Conservation (phyloP, 2,888 invertebrate species). For the Meiosimyza platycephala region DNA sequence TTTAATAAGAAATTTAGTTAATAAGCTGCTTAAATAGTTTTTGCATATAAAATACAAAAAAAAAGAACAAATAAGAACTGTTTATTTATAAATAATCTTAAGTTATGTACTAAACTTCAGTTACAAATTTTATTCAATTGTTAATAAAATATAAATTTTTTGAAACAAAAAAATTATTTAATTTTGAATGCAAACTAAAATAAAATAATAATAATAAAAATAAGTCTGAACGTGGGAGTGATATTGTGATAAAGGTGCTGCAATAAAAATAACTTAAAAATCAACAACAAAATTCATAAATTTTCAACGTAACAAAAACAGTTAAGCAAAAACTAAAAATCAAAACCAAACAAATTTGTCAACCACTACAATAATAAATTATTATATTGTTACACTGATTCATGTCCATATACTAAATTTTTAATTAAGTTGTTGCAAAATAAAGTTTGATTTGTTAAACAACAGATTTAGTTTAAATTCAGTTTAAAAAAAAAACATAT, state of each 20-base stretch:
- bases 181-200: slow-evolving; percentile 40
- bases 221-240: slow-evolving; percentile 67
- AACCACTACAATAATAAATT: too few relatives aligned
- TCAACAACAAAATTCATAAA: slow-evolving; percentile 21
- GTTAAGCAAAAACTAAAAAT: slow-evolving; percentile 42
- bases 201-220: slow-evolving; percentile 34
- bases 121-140: not conserved
- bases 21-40: slow-evolving; percentile 23
- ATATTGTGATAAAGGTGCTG: slow-evolving; percentile 67
- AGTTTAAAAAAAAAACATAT: too few relatives aligned
- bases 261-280: slow-evolving; percentile 50
- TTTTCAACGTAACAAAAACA: slow-evolving; percentile 29
- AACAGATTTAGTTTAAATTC: too few relatives aligned
- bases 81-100: slow-evolving; percentile 12
- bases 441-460: too few relatives aligned
- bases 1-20: slow-evolving; percentile 35
- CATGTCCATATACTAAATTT: too few relatives aligned
- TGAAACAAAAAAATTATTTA: not conserved
- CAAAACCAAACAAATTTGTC: not conserved
- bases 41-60: slow-evolving; percentile 3
- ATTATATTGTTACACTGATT: too few relatives aligned
- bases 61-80: not conserved
- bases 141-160: slow-evolving; percentile 4
- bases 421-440: too few relatives aligned
- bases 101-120: slow-evolving; percentile 7